These are phyloP conservation scores for Ryuthela nishihirai DNA, from an alignment of 2,888 invertebrate species.

Conservation along the genomic window DNA sequence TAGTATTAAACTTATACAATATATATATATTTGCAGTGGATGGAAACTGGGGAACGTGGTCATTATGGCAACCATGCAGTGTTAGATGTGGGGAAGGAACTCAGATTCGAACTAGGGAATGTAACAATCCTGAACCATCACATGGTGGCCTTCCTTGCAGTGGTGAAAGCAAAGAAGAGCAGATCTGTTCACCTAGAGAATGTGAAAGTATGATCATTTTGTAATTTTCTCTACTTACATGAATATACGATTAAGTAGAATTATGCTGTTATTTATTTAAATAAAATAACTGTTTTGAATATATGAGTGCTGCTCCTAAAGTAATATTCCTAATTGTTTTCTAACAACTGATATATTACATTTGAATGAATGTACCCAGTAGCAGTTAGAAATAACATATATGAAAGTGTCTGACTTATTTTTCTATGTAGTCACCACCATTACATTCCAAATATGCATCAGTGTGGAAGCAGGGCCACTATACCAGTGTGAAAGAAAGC, in stretches of 20 bases:
- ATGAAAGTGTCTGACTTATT: too few relatives aligned
- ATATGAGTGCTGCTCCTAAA: too few relatives aligned
- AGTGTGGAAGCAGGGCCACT: too few relatives aligned
- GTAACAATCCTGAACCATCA: slow-evolving; percentile 48
- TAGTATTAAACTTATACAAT: neutral
- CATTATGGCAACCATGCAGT: slow-evolving; percentile 48
- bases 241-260: neutral
- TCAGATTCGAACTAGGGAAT: slow-evolving; percentile 45
- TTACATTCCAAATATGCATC: too few relatives aligned
- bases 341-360: too few relatives aligned
- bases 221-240: neutral
- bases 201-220: slow-evolving; percentile 47
- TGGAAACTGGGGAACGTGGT: slow-evolving; percentile 50
- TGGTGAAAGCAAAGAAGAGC: slow-evolving; percentile 44
- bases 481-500: too few relatives aligned
- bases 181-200: slow-evolving; percentile 44
- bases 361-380: too few relatives aligned
- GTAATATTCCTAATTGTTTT: too few relatives aligned
- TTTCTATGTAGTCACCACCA: too few relatives aligned
- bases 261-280: neutral
- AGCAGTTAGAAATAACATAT: too few relatives aligned
- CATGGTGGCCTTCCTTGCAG: slow-evolving; percentile 48
- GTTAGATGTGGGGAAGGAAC: slow-evolving; percentile 48
- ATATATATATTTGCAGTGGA: slow-evolving; percentile 44
- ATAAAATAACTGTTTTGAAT: too few relatives aligned